Conservation (phyloP, 2,888 invertebrate genomes). For the Sinhomidia bicolor region DNA sequence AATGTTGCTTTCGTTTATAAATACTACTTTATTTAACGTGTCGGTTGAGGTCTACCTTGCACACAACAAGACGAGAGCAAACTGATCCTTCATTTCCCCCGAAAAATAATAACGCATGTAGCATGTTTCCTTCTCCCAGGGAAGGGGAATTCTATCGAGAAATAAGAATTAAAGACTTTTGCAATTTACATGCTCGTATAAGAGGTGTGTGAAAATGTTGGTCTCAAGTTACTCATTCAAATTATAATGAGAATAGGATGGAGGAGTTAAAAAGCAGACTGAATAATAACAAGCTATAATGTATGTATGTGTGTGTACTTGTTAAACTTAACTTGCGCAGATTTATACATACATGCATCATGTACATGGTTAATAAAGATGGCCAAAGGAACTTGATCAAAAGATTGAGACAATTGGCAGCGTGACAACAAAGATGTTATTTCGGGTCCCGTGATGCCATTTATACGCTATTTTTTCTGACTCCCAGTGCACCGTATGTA, state of each 20-base stretch:
- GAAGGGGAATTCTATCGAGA: background rate
- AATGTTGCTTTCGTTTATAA: background rate
- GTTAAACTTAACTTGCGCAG: background rate
- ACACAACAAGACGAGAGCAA: background rate
- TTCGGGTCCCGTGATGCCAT: constrained; percentile 55
- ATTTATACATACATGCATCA: background rate
- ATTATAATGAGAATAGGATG: background rate
- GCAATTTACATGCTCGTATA: constrained; percentile 5
- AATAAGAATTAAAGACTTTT: background rate
- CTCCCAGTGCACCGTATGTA: background rate
- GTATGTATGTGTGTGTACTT: background rate
- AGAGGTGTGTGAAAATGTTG: constrained; percentile 12
- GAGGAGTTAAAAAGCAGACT: background rate
- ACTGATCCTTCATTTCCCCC: background rate
- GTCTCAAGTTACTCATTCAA: background rate
- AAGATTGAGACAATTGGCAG: constrained; percentile 68
- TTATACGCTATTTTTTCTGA: constrained; percentile 23
- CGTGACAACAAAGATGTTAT: constrained; percentile 68
- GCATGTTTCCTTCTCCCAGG: background rate
- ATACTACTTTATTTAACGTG: background rate
- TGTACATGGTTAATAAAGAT: background rate
- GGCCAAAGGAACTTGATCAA: constrained; percentile 57
- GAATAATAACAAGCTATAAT: background rate
- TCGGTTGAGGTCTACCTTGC: background rate
- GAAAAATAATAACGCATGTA: background rate